Base-by-base conservation (phyloP, 1,140 invertebrate genomes). In the Zaprionus taronus region DNA sequence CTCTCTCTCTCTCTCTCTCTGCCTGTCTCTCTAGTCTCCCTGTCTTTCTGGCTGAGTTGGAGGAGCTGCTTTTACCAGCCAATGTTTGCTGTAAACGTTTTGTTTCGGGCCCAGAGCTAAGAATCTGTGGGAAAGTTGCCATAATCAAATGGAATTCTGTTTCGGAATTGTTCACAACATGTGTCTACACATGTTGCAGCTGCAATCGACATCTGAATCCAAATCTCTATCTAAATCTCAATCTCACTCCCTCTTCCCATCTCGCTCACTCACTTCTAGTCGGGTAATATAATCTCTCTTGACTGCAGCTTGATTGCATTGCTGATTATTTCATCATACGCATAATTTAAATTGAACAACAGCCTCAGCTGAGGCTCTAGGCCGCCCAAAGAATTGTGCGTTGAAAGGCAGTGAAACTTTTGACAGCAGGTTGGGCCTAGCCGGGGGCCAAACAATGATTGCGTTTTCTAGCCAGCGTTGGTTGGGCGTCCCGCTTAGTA, bases 81-180 rank as follows among this genome's bases (percentile, higher is more conserved):
- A 76, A 71, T 76, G 77, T 77, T 77, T 68, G 70, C 66, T 47
- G 71, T 79, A 90, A 89, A 90, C 84, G 84, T 81, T 89, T 90
- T 89, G 79, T 84, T 81, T 76, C 38, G 80, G 14, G 38, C 61
- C 64, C 24, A 26, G 66, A 53, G 47, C 66, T 55, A 51, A 90
- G 76, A 89, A 82, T 84, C 85, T 89, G 85, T 89, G 85, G 85
- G 85, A 89, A 89, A 89, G 85, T 90, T 85, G 70, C 70, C 85
- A 82, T 70, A 90, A 90, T 89, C 75, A 77, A 90, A 89, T 80
- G 85, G 81, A 81, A 90, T 90, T 89, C 81, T 89, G 60, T 85
- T 72, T 73, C 51, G 69, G 69, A 80, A 90, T 90, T 74, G 66
- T 90, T 80, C 83, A 69, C 64, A 74, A 87, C 80, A 89, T 71